Percentiles rank a stretch among this genome's conserved stretches.
phyloP scores from a whole-genome alignment of 2,797 vertebrate species.

The Ara ararauna region DNA sequence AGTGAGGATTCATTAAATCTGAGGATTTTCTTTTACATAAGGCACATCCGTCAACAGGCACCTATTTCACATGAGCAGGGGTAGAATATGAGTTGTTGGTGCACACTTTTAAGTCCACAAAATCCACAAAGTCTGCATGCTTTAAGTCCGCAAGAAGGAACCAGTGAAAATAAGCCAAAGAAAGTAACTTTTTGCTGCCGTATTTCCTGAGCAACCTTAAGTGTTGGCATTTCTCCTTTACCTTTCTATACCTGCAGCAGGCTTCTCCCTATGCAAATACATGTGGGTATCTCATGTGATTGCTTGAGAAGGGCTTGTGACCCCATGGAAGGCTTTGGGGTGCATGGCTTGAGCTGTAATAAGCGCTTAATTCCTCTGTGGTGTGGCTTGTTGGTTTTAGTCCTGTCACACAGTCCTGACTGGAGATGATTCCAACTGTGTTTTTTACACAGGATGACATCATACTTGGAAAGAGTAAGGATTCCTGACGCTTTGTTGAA shows the following conservation, averaged over 20 bases:
- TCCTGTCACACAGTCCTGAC: fast-evolving
- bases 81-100: neutral
- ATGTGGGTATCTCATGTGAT: neutral
- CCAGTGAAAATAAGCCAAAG: neutral
- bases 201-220: neutral
- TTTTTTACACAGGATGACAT: neutral
- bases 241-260: neutral
- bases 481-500: neutral
- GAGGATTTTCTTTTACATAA: neutral
- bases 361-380: neutral
- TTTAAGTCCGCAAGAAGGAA: neutral
- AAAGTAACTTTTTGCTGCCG: neutral
- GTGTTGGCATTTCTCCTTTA: neutral
- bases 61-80: neutral
- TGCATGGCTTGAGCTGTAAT: fast-evolving
- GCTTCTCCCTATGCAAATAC: neutral
- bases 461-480: neutral
- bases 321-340: neutral
- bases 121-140: neutral
- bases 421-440: neutral
- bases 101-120: neutral
- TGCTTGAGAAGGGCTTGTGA: neutral
- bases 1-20: neutral
- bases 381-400: neutral
- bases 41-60: neutral